Base-by-base conservation (phyloP, 1,140 invertebrate genomes). In the Dreissena polymorpha region DNA sequence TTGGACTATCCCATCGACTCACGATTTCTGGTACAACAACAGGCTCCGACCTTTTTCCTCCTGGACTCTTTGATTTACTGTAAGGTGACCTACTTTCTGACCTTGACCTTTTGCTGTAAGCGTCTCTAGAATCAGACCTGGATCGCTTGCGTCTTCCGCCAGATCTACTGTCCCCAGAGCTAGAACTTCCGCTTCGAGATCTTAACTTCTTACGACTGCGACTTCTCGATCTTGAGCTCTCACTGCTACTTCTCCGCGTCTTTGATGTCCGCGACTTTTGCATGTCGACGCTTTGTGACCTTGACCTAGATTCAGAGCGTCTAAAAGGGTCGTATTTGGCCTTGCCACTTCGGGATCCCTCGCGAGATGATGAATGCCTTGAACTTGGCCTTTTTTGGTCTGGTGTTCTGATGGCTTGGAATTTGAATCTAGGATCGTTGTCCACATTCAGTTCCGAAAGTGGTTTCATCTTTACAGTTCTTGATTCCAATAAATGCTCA, bases 391-490 rank as follows among this genome's bases (percentile, higher is more conserved):
- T 39, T 39, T 39, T 39, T 8, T 21, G 69, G 13, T 10, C 14
- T 39, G 25, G 21, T 39, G 50, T 16, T 18, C n/a, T n/a, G n/a
- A 64, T 63, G n/a, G 25, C 39, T 5, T 53, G n/a, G 23, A 27
- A 82, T 23, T 78, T 85, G 0, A 67, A 73, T 49, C 69, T 72
- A 51, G 50, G 72, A 29, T 72, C 57, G n/a, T 63, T n/a, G n/a
- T 55, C 25, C 25, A 60, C 27, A 25, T 71, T 23, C 14, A 73
- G 8, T 27, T 67, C 29, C 23, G 39, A 55, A 8, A 57, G 49
- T 10, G 74, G 49, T 39, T 63, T 76, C 18, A 75, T 73, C 14
- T 85, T 53, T n/a, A 83, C 77, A 79, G 82, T 87, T 23, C 78
- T 64, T 14, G 68, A 14, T 63, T 39, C 55, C 29, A 16, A 23